Conservation (phyloP, 2,888 invertebrate genomes). For the Nipponacmea schrenckii region DNA sequence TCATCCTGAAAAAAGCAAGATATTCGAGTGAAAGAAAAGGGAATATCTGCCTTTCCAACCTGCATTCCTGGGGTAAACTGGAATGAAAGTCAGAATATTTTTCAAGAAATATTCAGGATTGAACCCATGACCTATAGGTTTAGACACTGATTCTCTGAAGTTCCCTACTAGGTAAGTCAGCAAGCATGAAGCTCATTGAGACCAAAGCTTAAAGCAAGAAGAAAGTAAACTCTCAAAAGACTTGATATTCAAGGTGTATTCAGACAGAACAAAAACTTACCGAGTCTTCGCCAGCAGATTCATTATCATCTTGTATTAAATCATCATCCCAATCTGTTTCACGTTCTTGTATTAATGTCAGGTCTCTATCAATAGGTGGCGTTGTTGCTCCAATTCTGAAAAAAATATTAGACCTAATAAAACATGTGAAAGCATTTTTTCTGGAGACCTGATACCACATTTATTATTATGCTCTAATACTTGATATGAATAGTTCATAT, state of each 20-base stretch:
- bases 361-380: slow-evolving; percentile 45
- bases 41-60: too few relatives aligned
- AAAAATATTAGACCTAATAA: too few relatives aligned
- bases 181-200: not conserved
- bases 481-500: too few relatives aligned
- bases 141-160: not conserved
- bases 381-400: slow-evolving; percentile 49
- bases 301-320: slow-evolving; percentile 85
- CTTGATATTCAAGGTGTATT: too few relatives aligned
- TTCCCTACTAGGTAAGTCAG: not conserved
- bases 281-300: slow-evolving; percentile 91
- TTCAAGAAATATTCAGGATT: too few relatives aligned
- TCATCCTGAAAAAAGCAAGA: slow-evolving; percentile 76
- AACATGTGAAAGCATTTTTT: too few relatives aligned
- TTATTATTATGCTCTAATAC: too few relatives aligned
- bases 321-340: slow-evolving; percentile 87
- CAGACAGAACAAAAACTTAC: slow-evolving; percentile 56
- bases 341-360: slow-evolving; percentile 40
- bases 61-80: too few relatives aligned
- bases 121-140: too few relatives aligned
- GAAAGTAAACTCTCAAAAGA: not conserved
- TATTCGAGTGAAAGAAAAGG: slow-evolving; percentile 22
- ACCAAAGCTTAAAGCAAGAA: not conserved
- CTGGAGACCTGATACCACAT: too few relatives aligned
- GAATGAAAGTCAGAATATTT: too few relatives aligned